Base-by-base conservation (phyloP, 2,113 vertebrate genomes). In the Neomonachus schauinslandi region DNA sequence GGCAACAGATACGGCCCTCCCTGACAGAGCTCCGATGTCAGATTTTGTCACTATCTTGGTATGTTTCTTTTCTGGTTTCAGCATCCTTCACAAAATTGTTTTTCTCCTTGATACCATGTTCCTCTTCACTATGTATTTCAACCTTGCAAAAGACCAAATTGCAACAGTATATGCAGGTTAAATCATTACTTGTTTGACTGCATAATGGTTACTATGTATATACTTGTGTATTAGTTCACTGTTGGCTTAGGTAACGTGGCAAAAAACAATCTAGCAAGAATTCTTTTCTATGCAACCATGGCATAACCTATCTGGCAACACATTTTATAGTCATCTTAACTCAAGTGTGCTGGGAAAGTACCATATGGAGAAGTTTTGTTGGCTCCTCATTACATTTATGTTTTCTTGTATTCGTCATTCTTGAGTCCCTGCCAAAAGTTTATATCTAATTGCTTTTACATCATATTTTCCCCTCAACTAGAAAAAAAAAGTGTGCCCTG, bases 171-270 rank as follows among this genome's bases (percentile, higher is more conserved):
- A 4, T 1, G 2, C 18, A 18, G 61, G 39, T 14, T 12, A 4
- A 39, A 7, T 11, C 11, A 0, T 1, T 0, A 1, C 31, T 14
- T 26, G 2, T 19, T 26, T 36, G 57, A 6, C 57, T 0, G 14
- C 16, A 0, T 59, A 3, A 1, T 1, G 24, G 11, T 63, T 1
- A 10, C 76, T 26, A 0, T 3, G 28, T 16, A 53, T 4, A 0
- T 4, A 0, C 13, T 6, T 10, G 8, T 8, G 7, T 6, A 1
- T 65, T 5, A 0, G 11, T 42, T 46, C 8, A 7, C 4, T 0
- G 13, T 21, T 28, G 82, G 18, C 90, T 31, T 36, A 24, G n/a
- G 86, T 36, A 21, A 24, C 12, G 0, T 4, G 46, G 36, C 55
- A 9, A 53, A 74, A 42, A 24, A 39, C 63, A 26, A 22, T 36